Percentiles rank a stretch among this genome's conserved stretches.
Conservation (phyloP, 2,888 invertebrate species). For the Tetragonisca angustula region DNA sequence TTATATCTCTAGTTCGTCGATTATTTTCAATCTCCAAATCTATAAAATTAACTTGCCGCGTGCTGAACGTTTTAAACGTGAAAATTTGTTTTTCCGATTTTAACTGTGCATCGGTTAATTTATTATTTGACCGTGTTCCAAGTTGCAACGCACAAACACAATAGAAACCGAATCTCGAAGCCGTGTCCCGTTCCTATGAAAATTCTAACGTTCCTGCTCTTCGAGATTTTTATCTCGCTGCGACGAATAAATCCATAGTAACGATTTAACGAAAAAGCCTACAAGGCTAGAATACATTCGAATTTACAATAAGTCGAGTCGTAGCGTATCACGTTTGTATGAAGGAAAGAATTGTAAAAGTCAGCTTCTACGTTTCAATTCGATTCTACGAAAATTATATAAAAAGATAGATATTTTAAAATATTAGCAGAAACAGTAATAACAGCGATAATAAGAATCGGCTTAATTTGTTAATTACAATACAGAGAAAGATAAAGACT, state of each 20-base stretch:
- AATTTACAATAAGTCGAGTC: constrained; percentile 19
- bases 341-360: background rate
- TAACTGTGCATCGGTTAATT: background rate
- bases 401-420: background rate
- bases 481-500: background rate
- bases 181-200: background rate
- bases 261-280: constrained; percentile 6
- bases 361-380: background rate
- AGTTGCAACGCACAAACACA: background rate
- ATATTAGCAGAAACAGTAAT: background rate
- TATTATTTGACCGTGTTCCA: constrained; percentile 12
- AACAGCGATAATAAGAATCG: background rate
- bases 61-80: background rate
- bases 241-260: constrained; percentile 31
- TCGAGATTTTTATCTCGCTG: background rate
- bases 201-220: background rate
- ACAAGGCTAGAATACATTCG: constrained; percentile 45
- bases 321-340: background rate
- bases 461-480: background rate
- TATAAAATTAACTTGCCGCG: background rate
- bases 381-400: background rate
- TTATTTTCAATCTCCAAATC: background rate
- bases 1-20: background rate
- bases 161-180: background rate
- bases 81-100: background rate